Evolutionary conservation across 2,888 invertebrate species (phyloP).

Genomic region (Dasysyrphus tricinctus): DNA sequence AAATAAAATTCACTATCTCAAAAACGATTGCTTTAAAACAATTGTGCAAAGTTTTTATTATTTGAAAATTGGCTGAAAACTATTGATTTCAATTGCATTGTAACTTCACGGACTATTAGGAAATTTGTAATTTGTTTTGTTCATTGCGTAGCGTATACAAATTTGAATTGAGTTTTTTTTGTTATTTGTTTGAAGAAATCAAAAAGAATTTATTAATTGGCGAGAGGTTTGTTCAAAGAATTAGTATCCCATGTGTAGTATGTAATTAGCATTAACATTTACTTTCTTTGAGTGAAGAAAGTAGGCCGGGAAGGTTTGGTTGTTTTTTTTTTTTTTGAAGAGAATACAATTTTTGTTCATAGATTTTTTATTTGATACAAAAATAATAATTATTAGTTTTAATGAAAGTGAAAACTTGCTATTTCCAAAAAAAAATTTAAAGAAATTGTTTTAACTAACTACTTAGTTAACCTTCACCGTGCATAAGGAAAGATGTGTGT

Average conservation of each 20-base stretch:
- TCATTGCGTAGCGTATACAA: no score
- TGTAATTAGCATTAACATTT: conserved; percentile 29
- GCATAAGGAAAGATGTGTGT: no score
- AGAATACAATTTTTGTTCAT: neutral
- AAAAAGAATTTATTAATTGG: conserved; percentile 32
- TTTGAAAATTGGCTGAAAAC: no score
- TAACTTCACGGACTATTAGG: neutral
- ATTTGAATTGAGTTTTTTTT: conserved; percentile 16
- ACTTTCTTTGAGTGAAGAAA: conserved; percentile 28
- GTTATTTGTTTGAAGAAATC: conserved; percentile 8
- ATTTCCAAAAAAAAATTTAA: neutral
- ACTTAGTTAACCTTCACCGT: no score
- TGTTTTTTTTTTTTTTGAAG: neutral
- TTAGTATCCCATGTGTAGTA: conserved; percentile 5
- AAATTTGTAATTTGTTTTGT: neutral
- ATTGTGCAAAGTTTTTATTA: no score
- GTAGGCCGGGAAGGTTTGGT: conserved; percentile 24
- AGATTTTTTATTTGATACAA: neutral
- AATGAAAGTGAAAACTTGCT: neutral
- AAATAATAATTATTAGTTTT: neutral
- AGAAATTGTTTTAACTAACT: neutral
- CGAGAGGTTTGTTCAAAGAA: conserved; percentile 23
- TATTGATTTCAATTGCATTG: neutral
- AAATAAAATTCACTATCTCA: no score
- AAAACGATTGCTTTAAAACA: no score